Percentiles rank a stretch among this genome's conserved stretches.
Evolutionary conservation across 2,113 vertebrate species (phyloP).

Genomic region (Archilochus colubris): DNA sequence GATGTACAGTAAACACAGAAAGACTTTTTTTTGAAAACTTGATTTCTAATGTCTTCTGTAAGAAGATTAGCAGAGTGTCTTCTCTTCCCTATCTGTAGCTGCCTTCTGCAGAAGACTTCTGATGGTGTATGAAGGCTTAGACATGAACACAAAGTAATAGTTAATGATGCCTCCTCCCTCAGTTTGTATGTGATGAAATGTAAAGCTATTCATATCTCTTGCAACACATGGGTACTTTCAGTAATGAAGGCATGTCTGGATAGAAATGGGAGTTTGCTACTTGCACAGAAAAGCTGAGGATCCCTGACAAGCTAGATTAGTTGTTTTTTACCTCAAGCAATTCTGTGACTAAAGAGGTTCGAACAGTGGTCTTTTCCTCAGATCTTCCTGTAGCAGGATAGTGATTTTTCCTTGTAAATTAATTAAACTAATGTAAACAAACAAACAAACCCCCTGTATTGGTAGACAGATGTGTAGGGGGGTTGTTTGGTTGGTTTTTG

Average conservation of each 20-base stretch:
- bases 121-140: background rate
- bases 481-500: background rate
- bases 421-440: background rate
- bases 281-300: background rate
- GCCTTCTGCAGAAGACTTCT: background rate
- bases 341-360: background rate
- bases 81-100: background rate
- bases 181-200: background rate
- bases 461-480: background rate
- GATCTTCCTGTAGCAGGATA: background rate
- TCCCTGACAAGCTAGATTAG: background rate
- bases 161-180: background rate
- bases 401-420: background rate
- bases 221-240: background rate
- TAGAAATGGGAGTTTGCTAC: background rate
- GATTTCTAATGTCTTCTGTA: background rate
- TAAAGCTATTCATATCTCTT: background rate
- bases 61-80: background rate
- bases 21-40: background rate
- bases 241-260: background rate
- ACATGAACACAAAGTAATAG: background rate
- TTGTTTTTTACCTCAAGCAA: background rate
- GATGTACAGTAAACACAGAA: background rate
- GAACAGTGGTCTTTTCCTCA: background rate
- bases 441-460: background rate